Evolutionary conservation across 2,797 vertebrate species (phyloP).

Genomic region (Saxicola maurus): DNA sequence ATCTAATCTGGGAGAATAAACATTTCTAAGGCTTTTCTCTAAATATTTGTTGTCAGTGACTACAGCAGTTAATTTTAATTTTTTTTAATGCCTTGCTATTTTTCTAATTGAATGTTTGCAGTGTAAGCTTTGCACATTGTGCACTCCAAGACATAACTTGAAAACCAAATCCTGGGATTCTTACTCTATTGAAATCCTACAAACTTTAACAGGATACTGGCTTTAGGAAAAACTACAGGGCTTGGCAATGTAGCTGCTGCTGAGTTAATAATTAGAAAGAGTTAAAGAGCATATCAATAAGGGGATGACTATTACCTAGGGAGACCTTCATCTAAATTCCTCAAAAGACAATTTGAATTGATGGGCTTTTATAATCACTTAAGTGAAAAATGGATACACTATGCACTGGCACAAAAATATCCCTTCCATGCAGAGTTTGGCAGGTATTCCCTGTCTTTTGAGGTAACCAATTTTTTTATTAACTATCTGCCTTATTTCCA

Average conservation of each 20-base stretch:
- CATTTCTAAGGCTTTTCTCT: slow-evolving; percentile 17
- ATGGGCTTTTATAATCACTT: background rate
- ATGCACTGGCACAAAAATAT: background rate
- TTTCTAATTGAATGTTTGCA: background rate
- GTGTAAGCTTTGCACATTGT: background rate
- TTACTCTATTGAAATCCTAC: background rate
- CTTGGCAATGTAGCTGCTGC: background rate
- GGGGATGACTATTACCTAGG: background rate
- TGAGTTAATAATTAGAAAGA: background rate
- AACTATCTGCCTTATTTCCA: background rate
- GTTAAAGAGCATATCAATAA: background rate
- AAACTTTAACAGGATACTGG: background rate
- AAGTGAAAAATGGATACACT: background rate
- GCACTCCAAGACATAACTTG: background rate
- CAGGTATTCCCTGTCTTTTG: background rate
- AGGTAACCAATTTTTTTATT: background rate
- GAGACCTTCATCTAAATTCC: background rate
- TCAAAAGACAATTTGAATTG: background rate
- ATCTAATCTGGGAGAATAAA: slow-evolving; percentile 30
- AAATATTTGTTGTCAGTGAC: background rate
- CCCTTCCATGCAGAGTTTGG: background rate
- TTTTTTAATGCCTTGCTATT: background rate
- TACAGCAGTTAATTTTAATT: background rate
- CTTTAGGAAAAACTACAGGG: background rate
- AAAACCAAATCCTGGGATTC: background rate